A percentile compares a stretch with the other conserved stretches of the same genome.
Evolutionary conservation across 2,797 vertebrate species (phyloP).

Genomic region (Xiphorhynchus erythropygius): DNA sequence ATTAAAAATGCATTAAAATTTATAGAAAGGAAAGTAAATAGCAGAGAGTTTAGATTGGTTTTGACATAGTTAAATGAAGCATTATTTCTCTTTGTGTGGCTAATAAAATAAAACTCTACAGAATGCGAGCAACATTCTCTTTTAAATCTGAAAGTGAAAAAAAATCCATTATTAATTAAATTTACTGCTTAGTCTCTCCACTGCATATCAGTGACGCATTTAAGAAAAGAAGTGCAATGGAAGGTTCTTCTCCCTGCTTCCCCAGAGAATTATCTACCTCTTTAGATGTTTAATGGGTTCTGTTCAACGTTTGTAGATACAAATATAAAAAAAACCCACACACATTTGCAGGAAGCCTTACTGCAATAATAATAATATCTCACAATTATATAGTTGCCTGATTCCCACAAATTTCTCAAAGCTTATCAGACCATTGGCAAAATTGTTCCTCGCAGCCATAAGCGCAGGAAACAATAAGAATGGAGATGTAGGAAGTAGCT

Average conservation of each 20-base stretch:
- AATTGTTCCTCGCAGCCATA: neutral
- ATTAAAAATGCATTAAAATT: conserved; percentile 77
- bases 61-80: conserved; percentile 72
- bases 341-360: neutral
- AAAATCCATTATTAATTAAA: conserved; percentile 58
- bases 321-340: neutral
- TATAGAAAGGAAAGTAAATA: conserved; percentile 73
- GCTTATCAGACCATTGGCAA: neutral
- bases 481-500: neutral
- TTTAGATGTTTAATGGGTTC: neutral
- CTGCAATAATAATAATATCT: neutral
- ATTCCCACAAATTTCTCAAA: neutral
- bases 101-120: conserved; percentile 62
- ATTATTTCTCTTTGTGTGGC: conserved; percentile 65
- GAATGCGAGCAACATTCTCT: conserved; percentile 44
- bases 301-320: neutral
- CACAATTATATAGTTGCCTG: neutral
- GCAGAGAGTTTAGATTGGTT: conserved; percentile 60
- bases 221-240: neutral
- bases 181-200: conserved; percentile 36
- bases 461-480: neutral
- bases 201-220: neutral
- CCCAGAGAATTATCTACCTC: neutral
- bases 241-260: neutral
- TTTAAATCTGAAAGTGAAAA: conserved; percentile 36